A percentile compares a stretch with the other conserved stretches of the same genome.
Conservation (phyloP, 1,140 invertebrate species). For the Bombus cullumanus region DNA sequence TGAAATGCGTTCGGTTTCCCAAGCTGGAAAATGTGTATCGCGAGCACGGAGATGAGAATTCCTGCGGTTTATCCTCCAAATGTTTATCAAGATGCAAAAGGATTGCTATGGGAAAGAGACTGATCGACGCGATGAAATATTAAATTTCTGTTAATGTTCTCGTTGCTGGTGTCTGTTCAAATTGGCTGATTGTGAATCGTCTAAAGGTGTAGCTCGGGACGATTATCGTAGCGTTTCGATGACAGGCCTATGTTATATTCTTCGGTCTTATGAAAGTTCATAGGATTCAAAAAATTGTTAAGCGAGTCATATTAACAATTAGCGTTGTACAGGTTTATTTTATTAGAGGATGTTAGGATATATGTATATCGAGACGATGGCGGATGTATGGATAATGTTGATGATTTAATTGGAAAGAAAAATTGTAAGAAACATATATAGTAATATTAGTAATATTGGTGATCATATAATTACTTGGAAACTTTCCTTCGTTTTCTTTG, state of each 20-base stretch:
- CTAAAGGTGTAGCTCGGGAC: too few relatives aligned
- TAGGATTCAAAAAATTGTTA: too few relatives aligned
- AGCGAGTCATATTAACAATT: too few relatives aligned
- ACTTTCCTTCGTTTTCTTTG: too few relatives aligned
- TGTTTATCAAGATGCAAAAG: neutral
- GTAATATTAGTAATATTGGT: neutral
- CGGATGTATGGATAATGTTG: too few relatives aligned
- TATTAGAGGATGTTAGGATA: too few relatives aligned
- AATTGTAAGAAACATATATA: too few relatives aligned
- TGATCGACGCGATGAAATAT: constrained; percentile 34
- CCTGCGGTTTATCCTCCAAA: constrained; percentile 3
- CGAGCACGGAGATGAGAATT: constrained; percentile 19
- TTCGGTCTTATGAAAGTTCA: too few relatives aligned
- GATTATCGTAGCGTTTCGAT: neutral
- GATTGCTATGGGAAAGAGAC: neutral
- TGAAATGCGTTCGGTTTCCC: neutral
- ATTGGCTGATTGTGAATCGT: neutral
- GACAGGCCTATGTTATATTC: too few relatives aligned
- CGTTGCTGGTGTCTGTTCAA: neutral
- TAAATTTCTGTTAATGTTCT: constrained; percentile 6
- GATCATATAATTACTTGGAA: neutral
- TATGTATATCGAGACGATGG: too few relatives aligned
- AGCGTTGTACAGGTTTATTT: too few relatives aligned
- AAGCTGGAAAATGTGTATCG: neutral
- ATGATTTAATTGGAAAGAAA: too few relatives aligned